Conservation (phyloP, 2,113 vertebrate species). For the Tetrax tetrax region DNA sequence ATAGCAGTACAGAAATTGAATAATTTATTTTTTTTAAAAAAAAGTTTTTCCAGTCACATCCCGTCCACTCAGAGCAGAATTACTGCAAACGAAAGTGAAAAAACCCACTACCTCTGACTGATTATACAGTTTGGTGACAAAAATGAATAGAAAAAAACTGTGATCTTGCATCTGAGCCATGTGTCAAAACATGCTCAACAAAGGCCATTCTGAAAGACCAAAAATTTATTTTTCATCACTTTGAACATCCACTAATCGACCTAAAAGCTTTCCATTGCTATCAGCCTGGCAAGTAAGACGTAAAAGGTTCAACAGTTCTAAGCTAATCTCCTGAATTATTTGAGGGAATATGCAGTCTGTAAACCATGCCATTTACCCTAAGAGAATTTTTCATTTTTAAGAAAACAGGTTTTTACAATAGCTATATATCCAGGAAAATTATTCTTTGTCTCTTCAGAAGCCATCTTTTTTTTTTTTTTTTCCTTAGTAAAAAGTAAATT, state of each 20-base stretch:
- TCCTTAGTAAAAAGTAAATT: neutral
- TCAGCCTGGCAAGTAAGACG: neutral
- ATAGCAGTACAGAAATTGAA: neutral
- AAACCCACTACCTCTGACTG: neutral
- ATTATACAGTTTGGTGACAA: neutral
- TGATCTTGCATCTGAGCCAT: neutral
- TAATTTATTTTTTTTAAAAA: neutral
- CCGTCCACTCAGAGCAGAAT: neutral
- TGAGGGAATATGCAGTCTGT: neutral
- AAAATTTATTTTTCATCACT: neutral
- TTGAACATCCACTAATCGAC: neutral
- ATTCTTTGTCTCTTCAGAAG: neutral
- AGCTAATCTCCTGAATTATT: neutral
- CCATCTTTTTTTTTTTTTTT: neutral
- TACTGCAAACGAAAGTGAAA: neutral
- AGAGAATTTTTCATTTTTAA: neutral
- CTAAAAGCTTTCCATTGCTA: neutral
- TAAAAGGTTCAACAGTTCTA: neutral
- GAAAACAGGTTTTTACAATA: neutral
- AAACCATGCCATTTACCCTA: neutral
- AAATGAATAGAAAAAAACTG: neutral
- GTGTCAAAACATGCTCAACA: neutral
- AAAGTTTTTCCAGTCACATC: neutral
- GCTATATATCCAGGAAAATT: neutral
- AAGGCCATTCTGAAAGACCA: neutral